phyloP scores from a whole-genome alignment of 1,140 invertebrate genomes.

The Solenopsis invicta region DNA sequence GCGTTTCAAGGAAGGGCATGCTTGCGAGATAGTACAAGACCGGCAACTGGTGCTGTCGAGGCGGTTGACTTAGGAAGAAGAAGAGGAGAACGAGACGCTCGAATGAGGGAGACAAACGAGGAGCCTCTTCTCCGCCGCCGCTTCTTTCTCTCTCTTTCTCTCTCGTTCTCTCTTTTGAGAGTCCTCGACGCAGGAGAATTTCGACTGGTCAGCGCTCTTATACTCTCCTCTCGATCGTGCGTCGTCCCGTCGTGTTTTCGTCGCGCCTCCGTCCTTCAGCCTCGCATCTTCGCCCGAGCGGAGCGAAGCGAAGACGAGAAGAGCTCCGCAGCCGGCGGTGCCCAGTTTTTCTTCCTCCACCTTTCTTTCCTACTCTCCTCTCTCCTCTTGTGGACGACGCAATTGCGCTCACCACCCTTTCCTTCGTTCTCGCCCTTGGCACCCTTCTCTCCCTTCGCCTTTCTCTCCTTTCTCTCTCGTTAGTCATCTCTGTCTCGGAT shows the following conservation, averaged over 20 bases:
- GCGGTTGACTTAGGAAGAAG: conserved; percentile 51
- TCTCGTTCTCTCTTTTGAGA: conserved; percentile 37
- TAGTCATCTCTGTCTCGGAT: conserved; percentile 23
- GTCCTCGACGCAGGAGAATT: conserved; percentile 67
- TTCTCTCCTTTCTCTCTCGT: conserved; percentile 50
- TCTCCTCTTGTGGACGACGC: neutral
- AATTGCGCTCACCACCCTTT: conserved; percentile 25
- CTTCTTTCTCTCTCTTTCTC: neutral
- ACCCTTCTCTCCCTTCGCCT: conserved; percentile 50
- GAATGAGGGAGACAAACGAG: conserved; percentile 72
- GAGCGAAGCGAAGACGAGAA: conserved; percentile 1
- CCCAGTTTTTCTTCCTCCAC: conserved; percentile 38
- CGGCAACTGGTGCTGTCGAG: conserved; percentile 34
- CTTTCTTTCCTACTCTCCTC: conserved; percentile 7
- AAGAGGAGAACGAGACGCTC: conserved; percentile 46
- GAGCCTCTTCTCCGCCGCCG: neutral
- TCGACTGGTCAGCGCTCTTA: conserved; percentile 63
- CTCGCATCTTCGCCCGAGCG: conserved; percentile 22
- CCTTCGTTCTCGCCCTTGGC: conserved; percentile 33
- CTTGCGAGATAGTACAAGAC: conserved; percentile 46
- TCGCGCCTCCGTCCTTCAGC: conserved; percentile 43
- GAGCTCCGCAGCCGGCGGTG: neutral
- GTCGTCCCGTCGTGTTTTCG: conserved; percentile 37
- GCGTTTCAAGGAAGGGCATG: conserved; percentile 3
- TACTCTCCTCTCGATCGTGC: conserved; percentile 40